Evolutionary conservation across 2,888 invertebrate species (phyloP), one percentile per base, ranked within the genome.

Genomic region (Crepidodera aurea): DNA sequence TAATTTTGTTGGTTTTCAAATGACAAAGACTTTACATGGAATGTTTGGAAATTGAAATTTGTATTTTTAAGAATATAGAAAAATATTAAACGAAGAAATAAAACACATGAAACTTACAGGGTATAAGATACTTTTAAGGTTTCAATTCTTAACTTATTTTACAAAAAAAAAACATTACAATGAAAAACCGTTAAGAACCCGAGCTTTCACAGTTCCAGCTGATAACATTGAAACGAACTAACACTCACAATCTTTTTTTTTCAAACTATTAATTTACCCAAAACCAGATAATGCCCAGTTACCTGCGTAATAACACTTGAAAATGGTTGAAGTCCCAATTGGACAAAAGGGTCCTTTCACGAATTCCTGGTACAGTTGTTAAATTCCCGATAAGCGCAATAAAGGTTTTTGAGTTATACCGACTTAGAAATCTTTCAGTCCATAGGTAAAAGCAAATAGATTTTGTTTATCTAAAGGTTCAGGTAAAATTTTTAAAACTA

Each of bases 371-470:
- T 54, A 29, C 15, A 15, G 42, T 42, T 54, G 54, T 54, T 42
- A 54, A 54, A 54, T 54, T 54, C 34, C 32, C 34, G 54, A 42
- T 54, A 54, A 54, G 15, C 15, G 42, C 29, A 54, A 54, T 53
- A 53, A 53, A 37, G 27, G 53, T 27, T 40, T 18, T 37, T 25
- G 44, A 25, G 12, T n/a, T 44, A 7, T 44, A 22, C 44, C 44
- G 13, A 1, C 22, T 5, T 44, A 22, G 44, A 44, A 44, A 44
- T 13, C 44, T 44, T 42, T 39, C 39, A 34, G 44, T 44, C 44
- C n/a, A n/a, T 44, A 19, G 22, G 44, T 25, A 42, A 15, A 25
- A 13, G 44, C 22, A 44, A 44, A 44, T 22, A 44, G 44, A 44
- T 44, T 42, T 39, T 44, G 44, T 44, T 44, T 44, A 13, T 13